Conservation (phyloP, 2,797 vertebrate species). For the Hypotaenidia okinawae region DNA sequence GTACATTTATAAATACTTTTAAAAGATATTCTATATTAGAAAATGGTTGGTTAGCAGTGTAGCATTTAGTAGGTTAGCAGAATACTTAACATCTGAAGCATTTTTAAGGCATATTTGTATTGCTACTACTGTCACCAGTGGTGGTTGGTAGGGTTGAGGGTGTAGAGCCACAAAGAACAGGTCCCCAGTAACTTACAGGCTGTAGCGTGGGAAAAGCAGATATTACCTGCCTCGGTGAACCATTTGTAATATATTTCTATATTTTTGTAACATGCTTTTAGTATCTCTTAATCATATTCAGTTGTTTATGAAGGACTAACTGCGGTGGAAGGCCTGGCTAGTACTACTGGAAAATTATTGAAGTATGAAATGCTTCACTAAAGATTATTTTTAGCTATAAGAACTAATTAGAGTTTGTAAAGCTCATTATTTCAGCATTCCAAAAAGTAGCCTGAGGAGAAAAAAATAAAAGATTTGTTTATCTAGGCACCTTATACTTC, state of each 20-base stretch:
- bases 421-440: not conserved
- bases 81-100: not conserved
- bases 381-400: constrained; percentile 7
- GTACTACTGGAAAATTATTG: not conserved
- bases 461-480: not conserved
- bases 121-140: not conserved
- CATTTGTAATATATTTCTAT: not conserved
- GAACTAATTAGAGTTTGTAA: not conserved
- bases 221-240: not conserved
- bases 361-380: not conserved
- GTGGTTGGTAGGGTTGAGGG: not conserved
- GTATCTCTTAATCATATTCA: not conserved
- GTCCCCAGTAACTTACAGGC: not conserved
- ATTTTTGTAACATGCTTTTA: not conserved
- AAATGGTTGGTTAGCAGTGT: not conserved
- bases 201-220: not conserved
- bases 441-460: not conserved
- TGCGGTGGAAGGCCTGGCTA: not conserved
- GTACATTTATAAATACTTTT: not conserved
- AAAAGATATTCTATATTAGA: not conserved
- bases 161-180: not conserved
- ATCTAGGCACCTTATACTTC: not conserved
- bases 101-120: not conserved
- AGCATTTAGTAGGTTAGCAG: not conserved
- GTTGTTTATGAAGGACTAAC: not conserved